Base-by-base conservation (phyloP, 2,888 invertebrate species). In the Hypercompe scribonia region DNA sequence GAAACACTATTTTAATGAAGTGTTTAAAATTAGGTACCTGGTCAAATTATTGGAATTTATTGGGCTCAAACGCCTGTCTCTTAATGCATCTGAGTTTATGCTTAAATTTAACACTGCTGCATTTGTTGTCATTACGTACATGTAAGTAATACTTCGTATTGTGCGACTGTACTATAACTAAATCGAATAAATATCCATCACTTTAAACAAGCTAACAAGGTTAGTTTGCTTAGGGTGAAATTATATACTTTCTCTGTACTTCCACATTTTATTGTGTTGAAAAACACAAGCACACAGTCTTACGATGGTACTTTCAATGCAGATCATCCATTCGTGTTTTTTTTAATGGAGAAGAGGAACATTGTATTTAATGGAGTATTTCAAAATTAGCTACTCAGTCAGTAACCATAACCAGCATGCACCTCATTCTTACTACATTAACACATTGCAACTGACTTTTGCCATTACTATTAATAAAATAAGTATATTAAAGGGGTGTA, bases 321-420 rank as follows among this genome's bases (percentile, higher is more conserved):
- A 10, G 82, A 91, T 70, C 90, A 87, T 79, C 90, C 91, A n/a
- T 92, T 89, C 83, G 66, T 86, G 39, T 91, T 87, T 78, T 83
- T 79, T 77, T 81, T 91, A 65, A 86, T 72, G 46, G 71, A 81
- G 58, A 76, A 81, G 65, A 42, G 79, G 36, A 88, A 79, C 46
- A 74, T 76, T 64, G 64, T 90, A 42, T 90, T 91, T 77, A 88
- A 71, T 73, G 91, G 91, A 77, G 78, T 86, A 21, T 90, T 80
- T 81, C 80, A 79, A n/a, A 73, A 81, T 76, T 91, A 88, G 86
- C 85, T 83, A 84, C 70, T 42, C 54, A 31, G 34, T 42, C 21
- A 67, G n/a, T n/a, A n/a, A n/a, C n/a, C n/a, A n/a, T n/a, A n/a
- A n/a, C n/a, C n/a, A n/a, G n/a, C n/a, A n/a, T n/a, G n/a, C n/a